phyloP scores from a whole-genome alignment of 2,113 vertebrate species.

The Ranitomeya variabilis region DNA sequence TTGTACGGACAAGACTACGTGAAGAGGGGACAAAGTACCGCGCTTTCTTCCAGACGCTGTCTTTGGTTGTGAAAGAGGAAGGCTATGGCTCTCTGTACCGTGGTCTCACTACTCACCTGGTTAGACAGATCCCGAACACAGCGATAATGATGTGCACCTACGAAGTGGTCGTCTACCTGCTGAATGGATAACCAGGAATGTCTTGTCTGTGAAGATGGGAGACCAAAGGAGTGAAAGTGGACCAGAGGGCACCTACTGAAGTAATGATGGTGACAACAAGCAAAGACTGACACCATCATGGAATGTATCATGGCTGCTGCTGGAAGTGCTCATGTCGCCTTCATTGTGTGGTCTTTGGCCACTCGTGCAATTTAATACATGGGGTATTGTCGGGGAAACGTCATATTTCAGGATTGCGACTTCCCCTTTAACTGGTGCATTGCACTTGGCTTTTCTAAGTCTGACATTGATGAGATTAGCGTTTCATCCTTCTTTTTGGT shows the following conservation, averaged over 20 bases:
- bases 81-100: slow-evolving; percentile 93
- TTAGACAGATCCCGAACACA: slow-evolving; percentile 98
- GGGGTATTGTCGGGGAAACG: slow-evolving; percentile 61
- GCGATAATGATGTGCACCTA: slow-evolving; percentile 99
- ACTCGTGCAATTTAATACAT: slow-evolving; percentile 59
- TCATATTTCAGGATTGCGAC: slow-evolving; percentile 62
- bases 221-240: slow-evolving; percentile 75
- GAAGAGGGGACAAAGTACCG: slow-evolving; percentile 98
- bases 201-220: slow-evolving; percentile 64
- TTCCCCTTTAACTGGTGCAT: slow-evolving; percentile 61
- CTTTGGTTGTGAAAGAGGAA: slow-evolving; percentile 89
- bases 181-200: slow-evolving; percentile 77
- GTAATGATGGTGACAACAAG: slow-evolving; percentile 59
- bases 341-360: slow-evolving; percentile 62
- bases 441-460: not conserved
- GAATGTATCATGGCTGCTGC: slow-evolving; percentile 65
- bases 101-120: slow-evolving; percentile 91
- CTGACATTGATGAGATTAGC: slow-evolving; percentile 12
- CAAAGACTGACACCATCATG: slow-evolving; percentile 58
- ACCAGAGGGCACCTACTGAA: slow-evolving; percentile 67
- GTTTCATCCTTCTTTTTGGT: not conserved
- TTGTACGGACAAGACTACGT: slow-evolving; percentile 95
- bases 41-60: slow-evolving; percentile 92
- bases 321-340: slow-evolving; percentile 64
- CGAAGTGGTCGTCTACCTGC: slow-evolving; percentile 94